A percentile compares a stretch with the other conserved stretches of the same genome.
These are phyloP conservation scores for Brachionus sp. DNA, from an alignment of 1,140 invertebrate species.

Conservation along the genomic window DNA sequence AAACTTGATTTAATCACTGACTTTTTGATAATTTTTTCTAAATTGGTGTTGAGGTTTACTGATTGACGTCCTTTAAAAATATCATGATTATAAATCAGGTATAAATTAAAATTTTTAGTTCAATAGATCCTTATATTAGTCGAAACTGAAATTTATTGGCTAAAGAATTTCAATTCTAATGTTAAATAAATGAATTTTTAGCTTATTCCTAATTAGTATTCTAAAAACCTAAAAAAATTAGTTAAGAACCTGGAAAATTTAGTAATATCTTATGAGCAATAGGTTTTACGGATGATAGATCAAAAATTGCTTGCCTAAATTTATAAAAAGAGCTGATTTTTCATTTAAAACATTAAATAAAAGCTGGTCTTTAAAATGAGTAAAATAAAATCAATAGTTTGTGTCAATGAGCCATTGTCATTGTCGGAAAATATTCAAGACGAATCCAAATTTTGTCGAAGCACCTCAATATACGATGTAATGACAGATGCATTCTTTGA, in stretches of 20 bases:
- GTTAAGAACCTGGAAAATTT: neutral
- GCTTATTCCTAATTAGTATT: neutral
- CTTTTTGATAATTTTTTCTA: too few relatives aligned
- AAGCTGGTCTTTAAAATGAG: neutral
- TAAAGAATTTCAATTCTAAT: too few relatives aligned
- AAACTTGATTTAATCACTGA: neutral
- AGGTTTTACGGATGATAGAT: neutral
- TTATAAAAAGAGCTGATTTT: neutral
- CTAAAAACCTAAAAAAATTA: neutral
- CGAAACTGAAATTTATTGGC: too few relatives aligned
- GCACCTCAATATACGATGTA: neutral
- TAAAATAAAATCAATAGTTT: neutral
- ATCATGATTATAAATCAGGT: too few relatives aligned
- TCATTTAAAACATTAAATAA: neutral
- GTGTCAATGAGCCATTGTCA: neutral
- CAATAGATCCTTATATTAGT: too few relatives aligned
- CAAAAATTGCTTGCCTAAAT: neutral
- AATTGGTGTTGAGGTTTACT: too few relatives aligned
- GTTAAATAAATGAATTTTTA: too few relatives aligned
- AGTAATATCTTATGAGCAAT: neutral
- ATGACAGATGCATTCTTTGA: neutral
- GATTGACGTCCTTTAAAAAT: too few relatives aligned
- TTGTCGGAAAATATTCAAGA: neutral
- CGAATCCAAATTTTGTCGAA: neutral
- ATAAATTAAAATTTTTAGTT: too few relatives aligned